Conservation (phyloP, 2,797 vertebrate species). For the Enteromius unitaeniatus region DNA sequence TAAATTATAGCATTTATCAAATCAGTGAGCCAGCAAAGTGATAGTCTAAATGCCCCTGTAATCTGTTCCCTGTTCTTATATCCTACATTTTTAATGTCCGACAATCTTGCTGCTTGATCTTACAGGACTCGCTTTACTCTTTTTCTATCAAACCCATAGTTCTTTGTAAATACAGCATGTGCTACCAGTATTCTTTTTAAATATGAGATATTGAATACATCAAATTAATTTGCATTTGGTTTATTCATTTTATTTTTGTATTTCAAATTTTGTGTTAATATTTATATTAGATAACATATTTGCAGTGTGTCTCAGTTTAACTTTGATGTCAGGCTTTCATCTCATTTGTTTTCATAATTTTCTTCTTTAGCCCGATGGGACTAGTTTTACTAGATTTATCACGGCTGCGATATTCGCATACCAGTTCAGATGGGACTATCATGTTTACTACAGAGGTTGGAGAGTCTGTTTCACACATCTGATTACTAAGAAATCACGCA, state of each 20-base stretch:
- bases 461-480: background rate
- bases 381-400: too few relatives aligned
- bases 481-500: background rate
- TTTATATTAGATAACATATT: background rate
- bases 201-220: background rate
- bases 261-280: background rate
- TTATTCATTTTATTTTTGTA: background rate
- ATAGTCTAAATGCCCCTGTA: background rate
- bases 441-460: too few relatives aligned
- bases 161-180: background rate
- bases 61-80: background rate
- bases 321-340: background rate
- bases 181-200: background rate
- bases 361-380: background rate
- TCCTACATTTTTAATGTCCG: background rate
- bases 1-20: constrained; percentile 36
- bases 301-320: background rate
- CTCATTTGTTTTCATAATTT: background rate
- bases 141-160: background rate
- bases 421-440: too few relatives aligned
- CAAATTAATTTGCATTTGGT: background rate
- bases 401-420: background rate
- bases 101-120: background rate
- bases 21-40: background rate
- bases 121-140: background rate